Percentiles rank a stretch among this genome's conserved stretches.
Evolutionary conservation across 1,140 invertebrate species (phyloP).

Genomic region (Andricus grossulariae): DNA sequence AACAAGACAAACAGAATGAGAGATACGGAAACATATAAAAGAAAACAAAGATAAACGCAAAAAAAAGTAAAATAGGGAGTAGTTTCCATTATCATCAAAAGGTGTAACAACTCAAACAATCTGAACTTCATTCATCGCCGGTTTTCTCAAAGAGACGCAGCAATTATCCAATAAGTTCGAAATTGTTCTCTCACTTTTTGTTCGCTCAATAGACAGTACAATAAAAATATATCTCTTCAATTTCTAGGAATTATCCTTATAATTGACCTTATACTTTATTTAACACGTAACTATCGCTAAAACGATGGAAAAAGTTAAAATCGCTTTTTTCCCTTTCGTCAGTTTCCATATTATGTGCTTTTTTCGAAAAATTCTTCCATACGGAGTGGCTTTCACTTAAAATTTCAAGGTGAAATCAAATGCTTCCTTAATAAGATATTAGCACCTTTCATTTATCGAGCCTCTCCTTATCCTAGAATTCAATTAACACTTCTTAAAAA

Average conservation of each 20-base stretch:
- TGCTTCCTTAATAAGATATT: conserved; percentile 22
- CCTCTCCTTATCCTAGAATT: conserved; percentile 17
- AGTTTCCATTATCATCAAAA: conserved; percentile 1
- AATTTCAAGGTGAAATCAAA: not conserved
- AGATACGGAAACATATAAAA: conserved; percentile 42
- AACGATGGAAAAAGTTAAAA: conserved; percentile 53
- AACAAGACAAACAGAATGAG: conserved; percentile 45
- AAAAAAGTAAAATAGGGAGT: not conserved
- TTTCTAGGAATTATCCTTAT: conserved; percentile 53
- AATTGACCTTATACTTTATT: conserved; percentile 55
- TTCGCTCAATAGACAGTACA: conserved; percentile 53
- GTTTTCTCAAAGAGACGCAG: conserved; percentile 32
- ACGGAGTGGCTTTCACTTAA: not conserved
- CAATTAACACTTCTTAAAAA: conserved; percentile 22
- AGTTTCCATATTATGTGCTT: not conserved
- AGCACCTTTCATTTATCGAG: not conserved
- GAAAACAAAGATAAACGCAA: conserved; percentile 32
- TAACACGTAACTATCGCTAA: conserved; percentile 55
- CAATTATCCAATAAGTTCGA: not conserved
- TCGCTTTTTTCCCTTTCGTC: conserved; percentile 28
- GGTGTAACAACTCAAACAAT: conserved; percentile 28
- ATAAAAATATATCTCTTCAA: conserved; percentile 67
- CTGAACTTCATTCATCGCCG: conserved; percentile 35
- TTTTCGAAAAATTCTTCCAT: not conserved
- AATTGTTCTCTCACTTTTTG: conserved; percentile 33